These are phyloP conservation scores for Ennomos fuscantarius DNA, from an alignment of 2,888 invertebrate species.

Conservation along the genomic window DNA sequence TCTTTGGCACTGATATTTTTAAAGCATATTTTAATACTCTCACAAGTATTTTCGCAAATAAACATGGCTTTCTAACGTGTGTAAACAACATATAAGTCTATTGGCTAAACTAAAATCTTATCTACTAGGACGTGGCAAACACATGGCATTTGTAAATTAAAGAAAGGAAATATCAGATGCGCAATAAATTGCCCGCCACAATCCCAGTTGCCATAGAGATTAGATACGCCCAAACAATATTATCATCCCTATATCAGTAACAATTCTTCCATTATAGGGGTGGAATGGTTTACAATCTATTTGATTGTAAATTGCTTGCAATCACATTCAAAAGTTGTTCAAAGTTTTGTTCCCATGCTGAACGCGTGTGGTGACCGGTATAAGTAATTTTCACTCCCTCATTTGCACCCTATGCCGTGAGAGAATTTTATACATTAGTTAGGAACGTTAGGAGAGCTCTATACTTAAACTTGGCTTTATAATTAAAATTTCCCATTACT, in stretches of 20 bases:
- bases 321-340: slow-evolving; percentile 74
- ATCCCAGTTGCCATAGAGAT: slow-evolving; percentile 67
- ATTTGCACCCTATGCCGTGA: slow-evolving; percentile 41
- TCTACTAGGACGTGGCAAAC: not conserved
- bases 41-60: too few relatives aligned
- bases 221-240: slow-evolving; percentile 69
- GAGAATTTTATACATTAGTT: slow-evolving; percentile 21
- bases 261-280: slow-evolving; percentile 37
- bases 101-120: too few relatives aligned
- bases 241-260: slow-evolving; percentile 70
- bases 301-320: slow-evolving; percentile 70
- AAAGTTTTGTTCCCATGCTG: slow-evolving; percentile 69
- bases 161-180: slow-evolving; percentile 15
- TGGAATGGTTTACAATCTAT: slow-evolving; percentile 64
- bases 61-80: too few relatives aligned
- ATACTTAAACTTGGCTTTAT: not conserved
- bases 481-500: not conserved
- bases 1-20: too few relatives aligned
- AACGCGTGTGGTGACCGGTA: slow-evolving; percentile 32
- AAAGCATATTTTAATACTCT: too few relatives aligned
- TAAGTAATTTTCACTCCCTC: slow-evolving; percentile 64
- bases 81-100: too few relatives aligned
- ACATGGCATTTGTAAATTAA: not conserved
- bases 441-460: slow-evolving; percentile 18
- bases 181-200: slow-evolving; percentile 33